Conservation (phyloP, 2,113 vertebrate genomes). For the Pterocles burchelli region DNA sequence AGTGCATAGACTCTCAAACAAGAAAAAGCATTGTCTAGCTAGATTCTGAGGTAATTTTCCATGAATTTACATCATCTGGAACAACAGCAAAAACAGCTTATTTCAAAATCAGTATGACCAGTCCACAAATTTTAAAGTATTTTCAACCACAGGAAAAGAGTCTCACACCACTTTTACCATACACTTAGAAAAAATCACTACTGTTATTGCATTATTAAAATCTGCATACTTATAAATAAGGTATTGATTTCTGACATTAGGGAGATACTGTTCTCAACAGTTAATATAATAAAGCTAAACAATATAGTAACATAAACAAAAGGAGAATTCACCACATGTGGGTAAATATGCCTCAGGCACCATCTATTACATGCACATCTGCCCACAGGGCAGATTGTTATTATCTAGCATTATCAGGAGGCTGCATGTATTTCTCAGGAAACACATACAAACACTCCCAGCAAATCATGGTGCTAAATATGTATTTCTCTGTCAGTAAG, state of each 20-base stretch:
- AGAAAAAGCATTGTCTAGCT: background rate
- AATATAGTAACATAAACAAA: background rate
- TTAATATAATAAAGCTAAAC: slow-evolving; percentile 1
- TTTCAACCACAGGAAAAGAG: background rate
- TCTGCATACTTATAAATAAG: background rate
- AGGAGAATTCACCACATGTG: background rate
- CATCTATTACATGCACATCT: background rate
- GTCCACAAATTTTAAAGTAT: background rate
- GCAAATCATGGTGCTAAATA: background rate
- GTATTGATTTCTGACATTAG: background rate
- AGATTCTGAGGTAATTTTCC: background rate
- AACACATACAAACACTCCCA: background rate
- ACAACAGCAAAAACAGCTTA: background rate
- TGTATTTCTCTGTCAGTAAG: background rate
- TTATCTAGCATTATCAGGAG: background rate
- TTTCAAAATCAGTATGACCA: background rate
- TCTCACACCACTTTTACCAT: background rate
- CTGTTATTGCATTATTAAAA: slow-evolving; percentile 26
- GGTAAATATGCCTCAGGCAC: background rate
- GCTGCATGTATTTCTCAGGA: background rate
- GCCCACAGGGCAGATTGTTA: background rate
- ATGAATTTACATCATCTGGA: background rate
- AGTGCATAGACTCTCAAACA: background rate
- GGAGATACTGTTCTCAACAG: background rate
- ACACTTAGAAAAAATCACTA: slow-evolving; percentile 2